Percentiles rank a stretch among this genome's conserved stretches.
These are phyloP conservation scores for Ephialtes manifestator DNA, from an alignment of 2,888 invertebrate genomes.

Conservation along the genomic window DNA sequence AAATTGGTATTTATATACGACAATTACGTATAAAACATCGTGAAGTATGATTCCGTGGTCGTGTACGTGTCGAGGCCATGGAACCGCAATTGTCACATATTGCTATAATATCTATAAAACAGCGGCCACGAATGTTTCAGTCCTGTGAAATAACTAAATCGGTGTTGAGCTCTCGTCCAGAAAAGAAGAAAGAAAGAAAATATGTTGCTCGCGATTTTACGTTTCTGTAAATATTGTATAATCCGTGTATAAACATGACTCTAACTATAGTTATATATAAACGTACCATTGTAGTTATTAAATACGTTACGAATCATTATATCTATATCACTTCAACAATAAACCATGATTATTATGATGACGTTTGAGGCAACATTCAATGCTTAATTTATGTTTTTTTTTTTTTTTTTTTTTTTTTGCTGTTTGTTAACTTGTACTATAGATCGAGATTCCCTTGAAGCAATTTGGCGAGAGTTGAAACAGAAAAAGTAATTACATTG, in stretches of 20 bases:
- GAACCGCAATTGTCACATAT: slow-evolving; percentile 33
- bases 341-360: slow-evolving; percentile 85
- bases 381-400: background rate
- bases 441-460: slow-evolving; percentile 10
- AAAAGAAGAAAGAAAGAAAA: slow-evolving; percentile 57
- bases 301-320: slow-evolving; percentile 85
- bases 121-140: slow-evolving; percentile 60
- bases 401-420: slow-evolving; percentile 26
- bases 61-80: slow-evolving; percentile 37
- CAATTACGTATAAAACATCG: slow-evolving; percentile 55
- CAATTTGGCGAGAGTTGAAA: slow-evolving; percentile 38
- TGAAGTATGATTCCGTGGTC: slow-evolving; percentile 6
- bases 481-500: slow-evolving; percentile 30
- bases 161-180: slow-evolving; percentile 76
- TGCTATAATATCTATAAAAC: slow-evolving; percentile 38
- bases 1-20: slow-evolving; percentile 73
- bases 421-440: slow-evolving; percentile 7
- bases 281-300: slow-evolving; percentile 84
- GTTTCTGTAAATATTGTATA: slow-evolving; percentile 86
- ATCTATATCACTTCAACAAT: slow-evolving; percentile 85
- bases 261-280: slow-evolving; percentile 81
- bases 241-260: slow-evolving; percentile 85
- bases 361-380: slow-evolving; percentile 64
- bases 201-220: slow-evolving; percentile 81
- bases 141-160: slow-evolving; percentile 76